phyloP scores from a whole-genome alignment of 1,140 invertebrate species.

The Pseudomyrmex concolor region DNA sequence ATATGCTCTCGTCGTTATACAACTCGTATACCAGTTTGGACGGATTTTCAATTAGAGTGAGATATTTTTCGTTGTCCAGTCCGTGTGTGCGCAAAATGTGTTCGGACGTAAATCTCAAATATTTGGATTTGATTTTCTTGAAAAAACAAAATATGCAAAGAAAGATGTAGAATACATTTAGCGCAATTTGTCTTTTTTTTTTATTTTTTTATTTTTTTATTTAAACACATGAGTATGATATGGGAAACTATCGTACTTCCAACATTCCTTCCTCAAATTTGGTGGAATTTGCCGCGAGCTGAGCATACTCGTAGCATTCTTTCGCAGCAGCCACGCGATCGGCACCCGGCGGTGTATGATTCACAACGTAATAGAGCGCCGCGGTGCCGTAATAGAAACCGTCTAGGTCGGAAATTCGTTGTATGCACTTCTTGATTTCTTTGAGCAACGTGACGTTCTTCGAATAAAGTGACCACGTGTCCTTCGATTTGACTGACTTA shows the following conservation, averaged over 20 bases:
- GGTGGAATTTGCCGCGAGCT: slow-evolving; percentile 58
- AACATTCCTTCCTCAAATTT: slow-evolving; percentile 66
- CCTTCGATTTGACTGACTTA: slow-evolving; percentile 54
- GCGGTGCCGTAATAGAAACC: slow-evolving; percentile 78
- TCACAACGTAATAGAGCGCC: slow-evolving; percentile 82
- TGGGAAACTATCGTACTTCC: slow-evolving; percentile 45
- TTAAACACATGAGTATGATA: too few relatives aligned
- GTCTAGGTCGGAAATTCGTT: slow-evolving; percentile 76
- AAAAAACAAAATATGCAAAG: not conserved
- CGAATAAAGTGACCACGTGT: slow-evolving; percentile 75
- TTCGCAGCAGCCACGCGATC: slow-evolving; percentile 82
- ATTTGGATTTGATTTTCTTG: slow-evolving; percentile 80
- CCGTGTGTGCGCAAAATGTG: slow-evolving; percentile 81
- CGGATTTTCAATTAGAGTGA: slow-evolving; percentile 77
- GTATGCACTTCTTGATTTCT: slow-evolving; percentile 81
- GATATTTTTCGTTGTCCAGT: slow-evolving; percentile 78
- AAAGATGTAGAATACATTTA: too few relatives aligned
- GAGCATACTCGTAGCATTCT: slow-evolving; percentile 79
- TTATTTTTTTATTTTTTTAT: too few relatives aligned
- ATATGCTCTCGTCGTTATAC: slow-evolving; percentile 82
- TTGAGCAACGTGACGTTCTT: slow-evolving; percentile 77
- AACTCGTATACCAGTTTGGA: slow-evolving; percentile 78
- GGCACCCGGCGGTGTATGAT: slow-evolving; percentile 81
- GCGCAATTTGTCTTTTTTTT: too few relatives aligned
- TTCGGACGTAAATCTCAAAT: slow-evolving; percentile 79